These are phyloP conservation scores for Nebria salina DNA, from an alignment of 2,888 invertebrate species.

Conservation along the genomic window DNA sequence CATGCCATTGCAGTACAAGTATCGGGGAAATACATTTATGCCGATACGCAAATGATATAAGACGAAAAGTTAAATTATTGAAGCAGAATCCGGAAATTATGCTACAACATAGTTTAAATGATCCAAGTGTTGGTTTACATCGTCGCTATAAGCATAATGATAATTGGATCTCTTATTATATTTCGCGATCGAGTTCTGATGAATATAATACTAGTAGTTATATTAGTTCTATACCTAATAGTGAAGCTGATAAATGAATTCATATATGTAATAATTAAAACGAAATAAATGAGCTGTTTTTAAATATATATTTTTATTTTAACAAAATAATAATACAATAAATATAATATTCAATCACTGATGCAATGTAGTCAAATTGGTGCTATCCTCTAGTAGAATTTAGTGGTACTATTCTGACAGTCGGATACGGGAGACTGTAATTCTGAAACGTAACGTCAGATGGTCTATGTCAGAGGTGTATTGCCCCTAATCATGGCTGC, in stretches of 20 bases:
- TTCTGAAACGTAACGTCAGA: slow-evolving; percentile 44
- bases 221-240: slow-evolving; percentile 24
- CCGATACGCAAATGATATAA: slow-evolving; percentile 47
- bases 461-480: slow-evolving; percentile 43
- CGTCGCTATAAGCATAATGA: slow-evolving; percentile 52
- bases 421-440: slow-evolving; percentile 18
- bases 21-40: slow-evolving; percentile 56
- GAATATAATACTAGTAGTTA: slow-evolving; percentile 31
- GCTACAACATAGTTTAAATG: slow-evolving; percentile 43
- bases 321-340: background rate
- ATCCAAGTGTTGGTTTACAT: slow-evolving; percentile 43
- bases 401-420: slow-evolving; percentile 4
- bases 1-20: slow-evolving; percentile 48
- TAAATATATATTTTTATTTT: background rate
- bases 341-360: background rate
- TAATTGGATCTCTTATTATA: slow-evolving; percentile 56
- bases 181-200: slow-evolving; percentile 46
- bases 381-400: slow-evolving; percentile 15
- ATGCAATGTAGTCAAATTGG: background rate
- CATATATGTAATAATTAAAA: background rate
- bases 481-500: slow-evolving; percentile 47
- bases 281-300: background rate
- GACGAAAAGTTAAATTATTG: slow-evolving; percentile 39
- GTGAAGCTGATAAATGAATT: slow-evolving; percentile 21
- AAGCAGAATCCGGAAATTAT: slow-evolving; percentile 49